Evolutionary conservation across 1,140 invertebrate genomes (phyloP).

Genomic region (Trichonephila inaurata): DNA sequence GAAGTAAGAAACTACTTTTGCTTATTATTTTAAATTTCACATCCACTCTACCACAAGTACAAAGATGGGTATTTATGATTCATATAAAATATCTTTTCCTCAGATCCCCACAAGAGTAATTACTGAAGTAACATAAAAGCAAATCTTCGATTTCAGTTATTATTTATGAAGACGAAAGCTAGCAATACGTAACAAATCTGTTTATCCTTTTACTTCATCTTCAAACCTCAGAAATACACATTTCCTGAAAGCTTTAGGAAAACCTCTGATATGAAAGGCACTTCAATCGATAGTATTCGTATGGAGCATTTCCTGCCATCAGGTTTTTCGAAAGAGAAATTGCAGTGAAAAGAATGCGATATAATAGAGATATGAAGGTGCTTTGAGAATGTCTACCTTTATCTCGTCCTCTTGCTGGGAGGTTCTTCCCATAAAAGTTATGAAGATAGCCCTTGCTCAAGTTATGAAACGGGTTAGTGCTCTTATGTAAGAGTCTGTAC

Average conservation of each 20-base stretch:
- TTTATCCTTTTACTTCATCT: neutral
- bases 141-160: constrained; percentile 29
- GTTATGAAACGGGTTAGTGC: neutral
- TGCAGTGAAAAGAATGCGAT: constrained; percentile 25
- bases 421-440: neutral
- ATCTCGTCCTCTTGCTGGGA: neutral
- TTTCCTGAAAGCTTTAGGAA: constrained; percentile 55
- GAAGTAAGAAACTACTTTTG: too few species aligned
- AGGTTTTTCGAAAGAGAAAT: constrained; percentile 37
- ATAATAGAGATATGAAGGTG: constrained; percentile 24
- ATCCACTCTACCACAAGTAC: neutral
- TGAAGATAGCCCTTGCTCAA: neutral
- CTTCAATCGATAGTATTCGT: constrained; percentile 49
- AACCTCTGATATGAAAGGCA: constrained; percentile 45
- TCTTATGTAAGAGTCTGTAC: neutral
- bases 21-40: neutral
- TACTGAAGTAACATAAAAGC: neutral
- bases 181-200: constrained; percentile 50
- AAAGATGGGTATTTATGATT: neutral
- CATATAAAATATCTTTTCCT: neutral
- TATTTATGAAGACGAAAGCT: constrained; percentile 46
- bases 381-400: constrained; percentile 13
- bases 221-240: constrained; percentile 49
- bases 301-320: constrained; percentile 42
- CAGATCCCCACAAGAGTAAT: constrained; percentile 25